Evolutionary conservation across 2,113 vertebrate genomes (phyloP), one percentile per base, ranked within the genome.

Genomic region (Mus pahari): DNA sequence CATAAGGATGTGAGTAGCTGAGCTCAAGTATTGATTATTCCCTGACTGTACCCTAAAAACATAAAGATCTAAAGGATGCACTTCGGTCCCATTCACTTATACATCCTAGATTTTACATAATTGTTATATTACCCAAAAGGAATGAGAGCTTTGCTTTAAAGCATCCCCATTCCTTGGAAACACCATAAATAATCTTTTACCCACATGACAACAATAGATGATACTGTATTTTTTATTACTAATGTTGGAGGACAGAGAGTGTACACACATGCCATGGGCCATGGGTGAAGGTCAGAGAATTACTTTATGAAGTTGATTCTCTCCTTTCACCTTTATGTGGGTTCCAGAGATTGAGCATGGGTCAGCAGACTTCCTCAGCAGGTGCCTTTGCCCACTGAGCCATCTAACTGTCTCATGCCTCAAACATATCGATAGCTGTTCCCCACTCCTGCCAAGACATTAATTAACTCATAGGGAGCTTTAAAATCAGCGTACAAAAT

Each of bases 401-500:
- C 79, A 60, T 26, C 36, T 81, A 20, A 19, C 31, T 82, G 36
- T 24, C 79, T 58, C 12, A 13, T 55, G 3, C 79, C 55, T 58
- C 42, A 31, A 64, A 33, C 39, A 8, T 90, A 33, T 36, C 45
- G 24, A 86, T 82, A 73, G 66, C 84, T 81, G 7, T 39, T 1
- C 92, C 91, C 81, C 39, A 71, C 36, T 68, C 31, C 66, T 68
- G 66, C 66, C 66, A 68, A 71, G 70, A 2, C 7, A 39, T 71
- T 39, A 71, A n/a, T 50, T 68, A 93, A 68, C 45, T 71, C 78
- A 53, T 0, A 50, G 24, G 42, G 31, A 88, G 31, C 20, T 89
- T 88, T 95, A 93, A 64, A 87, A 79, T 94, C 84, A 88, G 78
- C 20, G 84, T 95, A 39, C 48, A 53, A 68, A 36, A 60, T 89